phyloP scores from a whole-genome alignment of 2,113 vertebrate species.

The Hucho hucho region DNA sequence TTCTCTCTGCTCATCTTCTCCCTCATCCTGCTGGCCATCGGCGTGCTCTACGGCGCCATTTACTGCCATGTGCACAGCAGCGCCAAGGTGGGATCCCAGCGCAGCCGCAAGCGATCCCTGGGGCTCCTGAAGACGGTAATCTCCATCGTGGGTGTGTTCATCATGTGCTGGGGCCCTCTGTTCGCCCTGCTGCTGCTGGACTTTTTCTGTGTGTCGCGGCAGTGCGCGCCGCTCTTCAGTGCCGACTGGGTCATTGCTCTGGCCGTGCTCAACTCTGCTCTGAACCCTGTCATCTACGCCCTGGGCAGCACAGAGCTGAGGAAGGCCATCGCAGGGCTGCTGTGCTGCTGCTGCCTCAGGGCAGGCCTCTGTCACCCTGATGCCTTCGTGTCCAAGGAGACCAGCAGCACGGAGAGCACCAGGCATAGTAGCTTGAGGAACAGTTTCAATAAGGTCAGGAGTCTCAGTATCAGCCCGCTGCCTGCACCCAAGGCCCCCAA shows the following conservation, averaged over 20 bases:
- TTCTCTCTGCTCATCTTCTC: slow-evolving; percentile 87
- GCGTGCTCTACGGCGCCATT: slow-evolving; percentile 85
- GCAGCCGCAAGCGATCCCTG: slow-evolving; percentile 73
- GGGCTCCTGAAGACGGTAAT: slow-evolving; percentile 88
- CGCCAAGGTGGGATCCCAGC: slow-evolving; percentile 50
- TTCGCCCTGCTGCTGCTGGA: slow-evolving; percentile 88
- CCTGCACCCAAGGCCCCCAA: slow-evolving; percentile 56
- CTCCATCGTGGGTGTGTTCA: slow-evolving; percentile 84
- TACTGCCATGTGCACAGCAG: slow-evolving; percentile 81
- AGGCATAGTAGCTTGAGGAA: slow-evolving; percentile 78
- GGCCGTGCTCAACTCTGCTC: slow-evolving; percentile 87
- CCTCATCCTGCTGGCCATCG: slow-evolving; percentile 81
- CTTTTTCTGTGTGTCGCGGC: slow-evolving; percentile 71
- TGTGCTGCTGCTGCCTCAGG: slow-evolving; percentile 80
- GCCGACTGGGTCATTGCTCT: slow-evolving; percentile 85
- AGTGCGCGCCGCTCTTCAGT: slow-evolving; percentile 70
- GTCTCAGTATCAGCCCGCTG: slow-evolving; percentile 63
- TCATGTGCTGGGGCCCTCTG: slow-evolving; percentile 92
- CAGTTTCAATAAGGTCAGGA: slow-evolving; percentile 77
- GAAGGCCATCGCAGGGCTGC: slow-evolving; percentile 73
- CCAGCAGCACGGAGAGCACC: slow-evolving; percentile 83
- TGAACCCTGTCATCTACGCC: slow-evolving; percentile 92
- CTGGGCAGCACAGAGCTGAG: slow-evolving; percentile 87
- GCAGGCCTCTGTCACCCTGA: slow-evolving; percentile 66
- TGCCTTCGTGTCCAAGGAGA: slow-evolving; percentile 73